These are phyloP conservation scores for Temnothorax rugatulus DNA, from an alignment of 2,888 invertebrate genomes.

Conservation along the genomic window DNA sequence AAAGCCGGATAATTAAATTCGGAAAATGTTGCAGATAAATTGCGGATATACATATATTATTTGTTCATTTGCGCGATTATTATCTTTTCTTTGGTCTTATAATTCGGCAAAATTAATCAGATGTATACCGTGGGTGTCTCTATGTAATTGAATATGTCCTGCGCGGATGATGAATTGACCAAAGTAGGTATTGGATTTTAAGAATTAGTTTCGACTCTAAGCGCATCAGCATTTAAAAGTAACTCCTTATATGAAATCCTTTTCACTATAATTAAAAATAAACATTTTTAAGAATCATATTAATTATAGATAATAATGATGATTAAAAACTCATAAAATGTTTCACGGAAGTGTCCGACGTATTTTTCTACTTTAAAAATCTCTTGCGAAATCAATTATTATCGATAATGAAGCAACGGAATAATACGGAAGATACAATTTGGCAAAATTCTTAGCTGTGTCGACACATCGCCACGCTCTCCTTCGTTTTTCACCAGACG, in stretches of 20 bases:
- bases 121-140: neutral
- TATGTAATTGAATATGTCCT: neutral
- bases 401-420: neutral
- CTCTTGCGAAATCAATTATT: neutral
- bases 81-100: neutral
- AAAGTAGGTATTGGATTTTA: neutral
- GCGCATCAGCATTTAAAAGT: neutral
- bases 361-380: neutral
- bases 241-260: neutral
- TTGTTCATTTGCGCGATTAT: neutral
- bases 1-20: neutral
- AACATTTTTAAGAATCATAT: neutral
- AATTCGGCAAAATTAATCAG: constrained; percentile 10
- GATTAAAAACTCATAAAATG: neutral
- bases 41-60: neutral
- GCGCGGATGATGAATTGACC: neutral
- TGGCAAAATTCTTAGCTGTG: constrained; percentile 55
- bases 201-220: neutral
- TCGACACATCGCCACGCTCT: neutral
- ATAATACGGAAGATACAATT: neutral
- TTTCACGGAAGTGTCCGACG: neutral
- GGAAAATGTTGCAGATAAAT: neutral
- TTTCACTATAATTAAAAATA: neutral
- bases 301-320: neutral
- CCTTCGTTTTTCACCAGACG: constrained; percentile 58